phyloP scores from a whole-genome alignment of 2,888 invertebrate species.

The Coenonympha glycerion region DNA sequence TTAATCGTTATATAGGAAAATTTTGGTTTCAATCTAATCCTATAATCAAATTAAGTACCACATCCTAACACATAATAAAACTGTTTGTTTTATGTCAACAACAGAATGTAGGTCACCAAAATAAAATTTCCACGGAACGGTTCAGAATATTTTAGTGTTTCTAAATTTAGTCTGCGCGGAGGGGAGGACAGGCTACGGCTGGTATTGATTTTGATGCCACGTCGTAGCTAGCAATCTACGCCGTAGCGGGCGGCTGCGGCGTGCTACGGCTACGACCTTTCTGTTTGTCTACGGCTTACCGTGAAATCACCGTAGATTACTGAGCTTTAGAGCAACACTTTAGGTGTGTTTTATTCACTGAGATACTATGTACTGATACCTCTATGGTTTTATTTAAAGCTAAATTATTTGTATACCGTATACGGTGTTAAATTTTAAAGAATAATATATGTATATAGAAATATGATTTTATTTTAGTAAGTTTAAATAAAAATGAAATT shows the following conservation, averaged over 20 bases:
- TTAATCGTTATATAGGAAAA: background rate
- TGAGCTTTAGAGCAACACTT: background rate
- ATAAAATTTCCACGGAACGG: background rate
- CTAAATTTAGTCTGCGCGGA: conserved; percentile 18
- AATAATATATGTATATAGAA: no score
- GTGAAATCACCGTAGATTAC: background rate
- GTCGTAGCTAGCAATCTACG: no score
- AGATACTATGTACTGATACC: no score
- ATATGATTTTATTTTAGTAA: no score
- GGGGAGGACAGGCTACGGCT: background rate
- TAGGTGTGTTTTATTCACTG: background rate
- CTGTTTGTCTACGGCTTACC: background rate
- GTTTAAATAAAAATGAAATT: no score
- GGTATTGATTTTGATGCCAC: conserved; percentile 28
- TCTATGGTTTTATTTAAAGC: no score
- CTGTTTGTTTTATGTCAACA: background rate
- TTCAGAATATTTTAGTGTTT: background rate
- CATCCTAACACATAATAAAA: no score
- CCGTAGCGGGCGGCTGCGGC: conserved; percentile 30
- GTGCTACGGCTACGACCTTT: conserved; percentile 28
- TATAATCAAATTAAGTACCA: no score
- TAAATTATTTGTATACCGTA: no score
- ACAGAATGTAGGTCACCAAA: background rate
- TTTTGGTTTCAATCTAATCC: no score
- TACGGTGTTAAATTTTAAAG: no score